Evolutionary conservation across 2,113 vertebrate species (phyloP).

Genomic region (Zosterops japonicus): DNA sequence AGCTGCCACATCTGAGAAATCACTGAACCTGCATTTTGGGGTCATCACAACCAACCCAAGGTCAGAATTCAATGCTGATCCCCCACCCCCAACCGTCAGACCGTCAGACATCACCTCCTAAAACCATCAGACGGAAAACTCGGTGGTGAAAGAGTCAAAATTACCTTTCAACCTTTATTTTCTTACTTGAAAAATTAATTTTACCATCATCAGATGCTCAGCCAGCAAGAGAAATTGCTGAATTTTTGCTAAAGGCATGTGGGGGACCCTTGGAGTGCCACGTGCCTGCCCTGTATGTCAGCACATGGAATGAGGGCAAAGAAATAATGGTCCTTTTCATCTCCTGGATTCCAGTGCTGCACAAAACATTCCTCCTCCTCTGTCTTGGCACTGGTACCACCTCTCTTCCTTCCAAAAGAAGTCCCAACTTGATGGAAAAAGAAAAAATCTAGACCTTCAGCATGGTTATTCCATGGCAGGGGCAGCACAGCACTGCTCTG

Average conservation of each 20-base stretch:
- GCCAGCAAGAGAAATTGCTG: neutral
- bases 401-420: neutral
- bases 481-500: neutral
- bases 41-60: neutral
- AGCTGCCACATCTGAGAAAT: neutral
- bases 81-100: neutral
- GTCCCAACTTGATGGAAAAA: neutral
- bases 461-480: neutral
- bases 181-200: neutral
- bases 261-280: neutral
- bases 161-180: neutral
- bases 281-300: neutral
- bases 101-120: neutral
- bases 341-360: neutral
- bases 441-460: neutral
- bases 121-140: neutral
- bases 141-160: neutral
- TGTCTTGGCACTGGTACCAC: neutral
- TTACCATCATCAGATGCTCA: neutral
- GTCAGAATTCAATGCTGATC: neutral
- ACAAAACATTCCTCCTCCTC: conserved; percentile 11
- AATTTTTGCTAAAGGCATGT: neutral
- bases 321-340: neutral
- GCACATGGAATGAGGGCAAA: neutral
- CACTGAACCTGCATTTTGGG: neutral